Percentiles rank a stretch among this genome's conserved stretches.
phyloP scores from a whole-genome alignment of 2,888 invertebrate genomes.

The Pseudeuparius sepicola region DNA sequence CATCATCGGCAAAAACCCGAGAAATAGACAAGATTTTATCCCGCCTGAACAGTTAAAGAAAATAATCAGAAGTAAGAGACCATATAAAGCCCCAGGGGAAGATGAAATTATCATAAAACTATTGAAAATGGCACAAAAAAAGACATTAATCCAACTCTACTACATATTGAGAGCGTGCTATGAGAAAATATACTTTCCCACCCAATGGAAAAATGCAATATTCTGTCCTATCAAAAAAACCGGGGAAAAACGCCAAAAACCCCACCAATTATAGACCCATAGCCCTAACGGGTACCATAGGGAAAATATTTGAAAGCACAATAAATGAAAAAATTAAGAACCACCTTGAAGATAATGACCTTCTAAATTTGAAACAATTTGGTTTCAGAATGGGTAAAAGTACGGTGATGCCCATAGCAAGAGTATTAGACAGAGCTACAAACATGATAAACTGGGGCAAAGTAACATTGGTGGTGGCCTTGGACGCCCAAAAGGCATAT shows the following conservation, averaged over 20 bases:
- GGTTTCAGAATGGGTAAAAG: neutral
- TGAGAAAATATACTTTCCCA: neutral
- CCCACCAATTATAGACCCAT: neutral
- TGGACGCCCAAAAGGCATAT: slow-evolving; percentile 1
- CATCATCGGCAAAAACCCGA: neutral
- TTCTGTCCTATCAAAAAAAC: neutral
- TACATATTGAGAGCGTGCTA: neutral
- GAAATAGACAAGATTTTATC: no score
- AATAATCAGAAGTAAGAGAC: neutral
- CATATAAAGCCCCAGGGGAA: neutral
- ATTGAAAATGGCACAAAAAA: neutral
- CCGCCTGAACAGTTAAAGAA: neutral
- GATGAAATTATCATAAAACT: neutral
- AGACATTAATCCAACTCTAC: neutral
- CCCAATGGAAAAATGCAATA: neutral
- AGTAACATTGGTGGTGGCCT: neutral
- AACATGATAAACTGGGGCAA: neutral
- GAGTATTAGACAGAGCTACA: slow-evolving; percentile 1
- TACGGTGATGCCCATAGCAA: neutral
- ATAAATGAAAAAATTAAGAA: neutral
- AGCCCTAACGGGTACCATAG: neutral
- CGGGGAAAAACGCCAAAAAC: neutral
- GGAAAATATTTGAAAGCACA: slow-evolving; percentile 1
- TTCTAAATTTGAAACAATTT: neutral
- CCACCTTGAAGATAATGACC: neutral